These are phyloP conservation scores for Lycophotia porphyrea DNA, from an alignment of 2,888 invertebrate species.

Conservation along the genomic window DNA sequence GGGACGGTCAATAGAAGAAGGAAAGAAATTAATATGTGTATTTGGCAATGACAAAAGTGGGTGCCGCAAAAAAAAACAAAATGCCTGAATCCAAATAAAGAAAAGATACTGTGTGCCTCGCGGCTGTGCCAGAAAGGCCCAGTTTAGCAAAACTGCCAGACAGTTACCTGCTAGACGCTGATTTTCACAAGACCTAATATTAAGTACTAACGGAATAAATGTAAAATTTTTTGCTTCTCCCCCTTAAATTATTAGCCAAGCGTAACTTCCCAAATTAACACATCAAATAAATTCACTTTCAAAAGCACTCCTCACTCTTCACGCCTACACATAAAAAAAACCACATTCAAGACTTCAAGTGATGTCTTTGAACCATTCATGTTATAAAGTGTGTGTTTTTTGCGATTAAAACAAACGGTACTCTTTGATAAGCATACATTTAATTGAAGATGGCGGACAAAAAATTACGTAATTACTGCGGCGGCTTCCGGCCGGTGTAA, in stretches of 20 bases:
- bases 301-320: not conserved
- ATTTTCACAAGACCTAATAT: not conserved
- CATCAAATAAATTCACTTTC: slow-evolving; percentile 37
- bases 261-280: not conserved
- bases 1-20: too few relatives aligned
- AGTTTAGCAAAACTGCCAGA: not conserved
- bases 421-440: slow-evolving; percentile 64
- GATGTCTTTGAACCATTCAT: slow-evolving; percentile 37
- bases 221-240: too few relatives aligned
- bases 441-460: slow-evolving; percentile 66
- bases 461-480: slow-evolving; percentile 66
- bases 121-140: not conserved
- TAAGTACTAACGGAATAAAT: not conserved
- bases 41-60: not conserved
- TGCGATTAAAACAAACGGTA: slow-evolving; percentile 64
- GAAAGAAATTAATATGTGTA: not conserved
- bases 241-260: not conserved
- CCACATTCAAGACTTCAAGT: slow-evolving; percentile 6
- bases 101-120: not conserved
- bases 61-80: not conserved
- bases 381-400: slow-evolving; percentile 59
- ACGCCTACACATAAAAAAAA: not conserved
- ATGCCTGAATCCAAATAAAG: not conserved
- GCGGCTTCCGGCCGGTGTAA: slow-evolving; percentile 60
- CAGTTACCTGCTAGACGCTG: not conserved